Conservation (phyloP, 2,888 invertebrate genomes). For the Dioctria rufipes region DNA sequence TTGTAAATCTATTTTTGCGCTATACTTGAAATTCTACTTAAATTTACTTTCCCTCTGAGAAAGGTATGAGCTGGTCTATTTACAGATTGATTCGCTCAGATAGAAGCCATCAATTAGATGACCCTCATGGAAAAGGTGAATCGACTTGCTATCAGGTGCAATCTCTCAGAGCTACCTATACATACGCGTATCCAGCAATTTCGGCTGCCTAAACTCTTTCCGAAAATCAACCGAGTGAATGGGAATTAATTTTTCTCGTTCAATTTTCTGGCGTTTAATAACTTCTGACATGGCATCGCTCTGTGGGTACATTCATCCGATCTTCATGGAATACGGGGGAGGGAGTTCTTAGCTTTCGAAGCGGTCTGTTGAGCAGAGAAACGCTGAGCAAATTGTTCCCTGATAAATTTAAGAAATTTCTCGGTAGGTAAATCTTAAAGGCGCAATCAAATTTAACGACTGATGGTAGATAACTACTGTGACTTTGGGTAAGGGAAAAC, state of each 20-base stretch:
- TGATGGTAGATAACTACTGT: constrained; percentile 47
- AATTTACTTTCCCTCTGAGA: background rate
- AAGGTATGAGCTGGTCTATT: constrained; percentile 21
- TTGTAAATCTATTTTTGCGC: constrained; percentile 10
- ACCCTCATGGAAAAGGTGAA: constrained; percentile 31
- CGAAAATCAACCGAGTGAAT: constrained; percentile 26
- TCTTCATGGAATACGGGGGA: too few species aligned
- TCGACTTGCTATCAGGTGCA: constrained; percentile 26
- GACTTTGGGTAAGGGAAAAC: constrained; percentile 9
- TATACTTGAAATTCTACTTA: constrained; percentile 7
- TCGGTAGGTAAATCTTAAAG: constrained; percentile 12
- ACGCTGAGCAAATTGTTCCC: constrained; percentile 37
- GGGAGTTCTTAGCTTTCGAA: background rate
- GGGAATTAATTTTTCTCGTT: constrained; percentile 35
- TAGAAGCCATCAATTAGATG: constrained; percentile 47
- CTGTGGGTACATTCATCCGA: background rate
- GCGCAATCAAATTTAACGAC: constrained; percentile 50
- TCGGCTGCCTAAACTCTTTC: background rate
- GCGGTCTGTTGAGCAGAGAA: background rate
- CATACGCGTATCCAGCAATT: background rate
- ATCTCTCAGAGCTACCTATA: constrained; percentile 17
- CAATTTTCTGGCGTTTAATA: constrained; percentile 34
- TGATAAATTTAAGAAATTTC: constrained; percentile 47
- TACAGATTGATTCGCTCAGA: constrained; percentile 42
- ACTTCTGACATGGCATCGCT: background rate